These are phyloP conservation scores for Sceloporus tristichus DNA, from an alignment of 2,113 vertebrate genomes.

Conservation along the genomic window DNA sequence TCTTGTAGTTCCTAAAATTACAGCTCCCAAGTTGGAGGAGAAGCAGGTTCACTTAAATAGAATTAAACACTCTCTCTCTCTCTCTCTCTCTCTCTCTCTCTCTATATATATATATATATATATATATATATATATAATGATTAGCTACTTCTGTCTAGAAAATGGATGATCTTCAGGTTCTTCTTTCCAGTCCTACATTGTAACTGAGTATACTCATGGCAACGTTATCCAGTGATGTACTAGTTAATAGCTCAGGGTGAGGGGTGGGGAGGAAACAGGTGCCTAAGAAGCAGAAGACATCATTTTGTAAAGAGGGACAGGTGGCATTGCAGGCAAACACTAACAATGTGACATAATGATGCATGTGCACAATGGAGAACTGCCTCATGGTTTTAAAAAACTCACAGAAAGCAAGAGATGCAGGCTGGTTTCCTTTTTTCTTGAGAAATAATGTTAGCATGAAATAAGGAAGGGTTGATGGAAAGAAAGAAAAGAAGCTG, in stretches of 20 bases:
- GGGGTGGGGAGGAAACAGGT: not conserved
- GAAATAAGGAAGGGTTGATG: not conserved
- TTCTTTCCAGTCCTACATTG: not conserved
- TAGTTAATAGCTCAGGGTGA: not conserved
- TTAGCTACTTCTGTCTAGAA: not conserved
- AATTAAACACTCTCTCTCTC: too few species aligned
- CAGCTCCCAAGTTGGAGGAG: too few species aligned
- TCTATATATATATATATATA: too few species aligned
- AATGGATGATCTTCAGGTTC: not conserved
- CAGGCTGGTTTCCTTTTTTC: not conserved
- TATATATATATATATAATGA: not conserved
- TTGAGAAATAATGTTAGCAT: not conserved
- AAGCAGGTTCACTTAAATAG: too few species aligned
- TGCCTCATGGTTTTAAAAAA: not conserved
- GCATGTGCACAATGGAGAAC: not conserved
- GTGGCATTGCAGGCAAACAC: constrained; percentile 17
- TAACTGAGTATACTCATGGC: not conserved
- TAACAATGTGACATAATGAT: constrained; percentile 23
- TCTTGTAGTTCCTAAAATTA: too few species aligned
- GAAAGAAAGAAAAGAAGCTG: not conserved
- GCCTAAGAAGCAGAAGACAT: constrained; percentile 14
- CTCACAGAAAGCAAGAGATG: not conserved
- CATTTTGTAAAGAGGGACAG: not conserved
- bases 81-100: too few species aligned
- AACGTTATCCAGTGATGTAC: not conserved